Percentiles rank a stretch among this genome's conserved stretches.
Evolutionary conservation across 2,797 vertebrate species (phyloP).

Genomic region (Hephaestus fuliginosus): DNA sequence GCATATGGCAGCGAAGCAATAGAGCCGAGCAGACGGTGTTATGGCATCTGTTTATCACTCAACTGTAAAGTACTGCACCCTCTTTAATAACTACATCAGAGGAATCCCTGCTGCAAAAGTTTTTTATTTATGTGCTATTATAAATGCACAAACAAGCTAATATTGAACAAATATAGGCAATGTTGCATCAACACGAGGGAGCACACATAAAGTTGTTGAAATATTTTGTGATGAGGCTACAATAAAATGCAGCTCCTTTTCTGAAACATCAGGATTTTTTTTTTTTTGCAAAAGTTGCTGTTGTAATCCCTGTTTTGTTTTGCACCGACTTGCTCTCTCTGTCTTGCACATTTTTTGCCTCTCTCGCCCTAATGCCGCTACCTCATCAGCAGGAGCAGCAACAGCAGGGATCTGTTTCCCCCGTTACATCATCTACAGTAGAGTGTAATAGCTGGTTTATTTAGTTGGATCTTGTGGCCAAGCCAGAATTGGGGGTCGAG

Average conservation of each 20-base stretch:
- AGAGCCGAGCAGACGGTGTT: slow-evolving; percentile 25
- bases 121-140: slow-evolving; percentile 6
- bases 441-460: slow-evolving; percentile 51
- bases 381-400: slow-evolving; percentile 46
- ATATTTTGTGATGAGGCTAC: slow-evolving; percentile 1
- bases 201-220: not conserved
- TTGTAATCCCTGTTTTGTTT: slow-evolving; percentile 35
- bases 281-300: slow-evolving; percentile 27
- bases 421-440: slow-evolving; percentile 60
- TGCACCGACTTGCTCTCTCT: slow-evolving; percentile 10
- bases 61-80: slow-evolving; percentile 17
- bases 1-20: slow-evolving; percentile 40
- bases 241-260: not conserved
- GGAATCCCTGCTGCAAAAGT: not conserved
- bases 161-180: not conserved
- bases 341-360: slow-evolving; percentile 15
- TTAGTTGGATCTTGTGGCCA: slow-evolving; percentile 52
- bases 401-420: slow-evolving; percentile 49
- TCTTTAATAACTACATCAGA: slow-evolving; percentile 14
- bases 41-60: slow-evolving; percentile 49
- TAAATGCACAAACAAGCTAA: not conserved
- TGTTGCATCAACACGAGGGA: not conserved
- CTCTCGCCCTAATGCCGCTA: slow-evolving; percentile 22
- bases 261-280: not conserved
- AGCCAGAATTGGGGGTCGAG: slow-evolving; percentile 48